These are phyloP conservation scores for Drosophila nebulosa DNA, from an alignment of 1,140 invertebrate species.

Conservation along the genomic window DNA sequence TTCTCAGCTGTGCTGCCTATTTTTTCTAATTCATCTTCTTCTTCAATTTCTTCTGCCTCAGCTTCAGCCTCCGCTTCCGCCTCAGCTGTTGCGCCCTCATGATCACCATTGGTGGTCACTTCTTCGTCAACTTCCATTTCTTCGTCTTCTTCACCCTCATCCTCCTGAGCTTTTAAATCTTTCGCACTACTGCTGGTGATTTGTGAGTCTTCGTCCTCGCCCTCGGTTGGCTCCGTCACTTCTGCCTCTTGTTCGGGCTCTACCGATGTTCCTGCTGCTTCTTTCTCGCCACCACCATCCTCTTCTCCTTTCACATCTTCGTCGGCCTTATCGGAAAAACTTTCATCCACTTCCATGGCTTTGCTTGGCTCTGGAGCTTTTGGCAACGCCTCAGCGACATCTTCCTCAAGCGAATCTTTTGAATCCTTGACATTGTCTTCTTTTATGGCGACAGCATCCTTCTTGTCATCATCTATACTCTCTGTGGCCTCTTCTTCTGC, in stretches of 20 bases:
- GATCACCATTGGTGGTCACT: conserved; percentile 68
- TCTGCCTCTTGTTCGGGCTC: conserved; percentile 8
- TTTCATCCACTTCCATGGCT: conserved; percentile 52
- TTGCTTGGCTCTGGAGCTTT: conserved; percentile 32
- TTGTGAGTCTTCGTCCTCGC: conserved; percentile 68
- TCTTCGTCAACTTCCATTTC: conserved; percentile 58
- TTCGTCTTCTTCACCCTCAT: conserved; percentile 45
- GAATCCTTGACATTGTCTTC: conserved; percentile 1
- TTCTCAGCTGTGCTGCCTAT: conserved; percentile 65
- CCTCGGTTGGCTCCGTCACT: conserved; percentile 31
- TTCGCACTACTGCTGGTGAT: conserved; percentile 64
- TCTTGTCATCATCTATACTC: background rate
- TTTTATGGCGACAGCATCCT: background rate
- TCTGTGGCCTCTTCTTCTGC: conserved; percentile 9
- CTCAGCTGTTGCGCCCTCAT: conserved; percentile 23
- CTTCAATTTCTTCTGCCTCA: conserved; percentile 28
- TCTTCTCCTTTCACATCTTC: background rate
- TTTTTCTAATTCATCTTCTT: conserved; percentile 69
- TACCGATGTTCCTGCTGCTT: background rate
- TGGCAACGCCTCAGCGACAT: conserved; percentile 32
- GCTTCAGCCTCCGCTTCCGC: background rate
- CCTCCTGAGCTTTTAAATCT: conserved; percentile 27
- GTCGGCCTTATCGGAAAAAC: background rate
- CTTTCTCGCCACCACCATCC: background rate
- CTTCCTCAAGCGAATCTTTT: conserved; percentile 10